Conservation (phyloP, 2,797 vertebrate genomes). For the Moxostoma hubbsi region DNA sequence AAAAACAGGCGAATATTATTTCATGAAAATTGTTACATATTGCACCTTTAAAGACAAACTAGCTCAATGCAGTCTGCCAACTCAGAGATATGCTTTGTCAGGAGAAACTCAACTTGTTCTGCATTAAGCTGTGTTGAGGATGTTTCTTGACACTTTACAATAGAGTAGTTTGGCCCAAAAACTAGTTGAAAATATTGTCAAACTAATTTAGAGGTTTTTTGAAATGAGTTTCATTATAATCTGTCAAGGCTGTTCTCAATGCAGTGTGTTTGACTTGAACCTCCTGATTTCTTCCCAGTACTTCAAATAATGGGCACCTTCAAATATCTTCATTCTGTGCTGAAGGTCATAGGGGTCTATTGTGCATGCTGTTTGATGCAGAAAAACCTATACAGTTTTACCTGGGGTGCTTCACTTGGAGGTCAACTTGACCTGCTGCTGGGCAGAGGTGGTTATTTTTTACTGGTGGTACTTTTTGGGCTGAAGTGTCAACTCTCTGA, state of each 20-base stretch:
- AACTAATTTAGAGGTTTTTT: conserved; percentile 1
- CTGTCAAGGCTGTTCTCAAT: conserved; percentile 14
- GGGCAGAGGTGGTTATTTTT: conserved; percentile 17
- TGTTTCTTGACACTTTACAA: conserved; percentile 1
- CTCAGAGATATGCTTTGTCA: background rate
- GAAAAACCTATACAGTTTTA: conserved; percentile 12
- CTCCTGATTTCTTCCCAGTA: conserved; percentile 7
- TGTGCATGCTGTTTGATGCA: conserved; percentile 41
- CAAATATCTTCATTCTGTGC: background rate
- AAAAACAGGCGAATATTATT: no score
- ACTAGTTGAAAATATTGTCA: conserved; percentile 14
- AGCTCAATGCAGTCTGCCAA: background rate
- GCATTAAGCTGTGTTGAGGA: background rate
- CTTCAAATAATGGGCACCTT: conserved; percentile 16
- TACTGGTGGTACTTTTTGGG: conserved; percentile 14
- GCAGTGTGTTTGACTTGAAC: background rate
- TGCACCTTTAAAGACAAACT: background rate
- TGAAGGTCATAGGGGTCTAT: conserved; percentile 23
- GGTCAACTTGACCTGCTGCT: conserved; percentile 14
- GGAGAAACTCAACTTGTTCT: background rate
- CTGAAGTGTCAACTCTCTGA: conserved; percentile 9
- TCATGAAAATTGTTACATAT: no score
- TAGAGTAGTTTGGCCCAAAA: background rate
- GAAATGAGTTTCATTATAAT: conserved; percentile 12
- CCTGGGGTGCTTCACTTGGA: conserved; percentile 14